A percentile compares a stretch with the other conserved stretches of the same genome.
These are phyloP conservation scores for Brachynemurus nebulosus DNA, from an alignment of 2,888 invertebrate species.

Conservation along the genomic window DNA sequence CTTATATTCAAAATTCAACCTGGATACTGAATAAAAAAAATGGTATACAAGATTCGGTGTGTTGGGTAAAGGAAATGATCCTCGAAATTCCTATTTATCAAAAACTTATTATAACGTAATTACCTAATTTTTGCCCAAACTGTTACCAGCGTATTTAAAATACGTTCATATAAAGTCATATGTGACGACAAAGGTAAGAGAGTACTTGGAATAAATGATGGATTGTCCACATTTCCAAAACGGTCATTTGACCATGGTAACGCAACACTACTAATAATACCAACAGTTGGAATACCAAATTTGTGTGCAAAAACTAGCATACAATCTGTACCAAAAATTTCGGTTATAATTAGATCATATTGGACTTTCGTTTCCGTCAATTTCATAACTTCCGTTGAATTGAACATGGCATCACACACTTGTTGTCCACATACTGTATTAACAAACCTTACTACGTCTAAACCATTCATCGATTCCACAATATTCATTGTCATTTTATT, in stretches of 20 bases:
- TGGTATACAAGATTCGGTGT: too few species aligned
- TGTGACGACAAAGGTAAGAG: constrained; percentile 35
- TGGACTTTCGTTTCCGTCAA: constrained; percentile 12
- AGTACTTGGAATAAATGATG: constrained; percentile 41
- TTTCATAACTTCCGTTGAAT: constrained; percentile 7
- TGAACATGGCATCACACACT: neutral
- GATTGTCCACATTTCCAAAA: constrained; percentile 41
- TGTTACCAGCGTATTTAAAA: constrained; percentile 31
- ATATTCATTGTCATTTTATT: constrained; percentile 12
- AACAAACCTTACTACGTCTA: neutral
- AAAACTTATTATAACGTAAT: too few species aligned
- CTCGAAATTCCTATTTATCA: too few species aligned
- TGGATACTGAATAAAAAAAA: too few species aligned
- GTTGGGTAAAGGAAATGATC: too few species aligned
- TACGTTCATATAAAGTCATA: constrained; percentile 37
- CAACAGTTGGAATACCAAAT: constrained; percentile 40
- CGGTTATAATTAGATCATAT: constrained; percentile 35
- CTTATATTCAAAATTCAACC: too few species aligned
- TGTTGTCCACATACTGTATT: too few species aligned
- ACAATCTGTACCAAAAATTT: constrained; percentile 47
- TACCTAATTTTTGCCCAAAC: constrained; percentile 16
- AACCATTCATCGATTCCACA: too few species aligned
- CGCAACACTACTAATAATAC: constrained; percentile 37
- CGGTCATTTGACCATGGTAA: constrained; percentile 43
- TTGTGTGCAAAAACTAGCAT: constrained; percentile 41